Conservation (phyloP, 92 coral and sea anemone species). For the Porites rus region DNA sequence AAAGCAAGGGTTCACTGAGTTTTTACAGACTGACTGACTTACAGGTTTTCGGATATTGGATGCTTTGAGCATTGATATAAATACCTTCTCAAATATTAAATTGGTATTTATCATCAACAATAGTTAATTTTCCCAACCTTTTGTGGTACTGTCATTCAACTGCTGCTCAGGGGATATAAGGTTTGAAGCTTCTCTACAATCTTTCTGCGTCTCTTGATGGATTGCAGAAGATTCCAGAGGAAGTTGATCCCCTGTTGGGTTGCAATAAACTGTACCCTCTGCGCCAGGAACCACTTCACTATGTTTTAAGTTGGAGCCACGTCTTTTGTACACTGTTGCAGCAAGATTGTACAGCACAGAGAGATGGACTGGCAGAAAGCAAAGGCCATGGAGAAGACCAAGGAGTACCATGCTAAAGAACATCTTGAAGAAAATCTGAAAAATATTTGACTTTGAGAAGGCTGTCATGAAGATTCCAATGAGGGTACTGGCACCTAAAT, state of each 20-base stretch:
- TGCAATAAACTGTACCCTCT: neutral
- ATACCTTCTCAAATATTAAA: too few species aligned
- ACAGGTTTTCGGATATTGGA: too few species aligned
- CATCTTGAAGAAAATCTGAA: slow-evolving; percentile 72
- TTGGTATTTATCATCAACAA: too few species aligned
- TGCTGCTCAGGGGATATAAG: too few species aligned
- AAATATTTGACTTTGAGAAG: slow-evolving; percentile 58
- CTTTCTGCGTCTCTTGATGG: too few species aligned
- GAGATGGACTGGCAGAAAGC: slow-evolving; percentile 49
- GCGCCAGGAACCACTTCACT: neutral
- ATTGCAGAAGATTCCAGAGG: neutral
- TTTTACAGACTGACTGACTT: too few species aligned
- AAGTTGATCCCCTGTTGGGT: neutral
- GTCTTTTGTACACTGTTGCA: neutral
- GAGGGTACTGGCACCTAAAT: slow-evolving; percentile 50
- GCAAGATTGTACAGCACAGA: slow-evolving; percentile 14
- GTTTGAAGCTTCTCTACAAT: too few species aligned
- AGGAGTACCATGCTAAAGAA: slow-evolving; percentile 69
- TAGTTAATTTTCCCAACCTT: too few species aligned
- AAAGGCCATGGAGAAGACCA: slow-evolving; percentile 63
- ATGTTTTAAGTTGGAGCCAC: neutral
- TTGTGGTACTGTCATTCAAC: too few species aligned
- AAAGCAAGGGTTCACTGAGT: too few species aligned
- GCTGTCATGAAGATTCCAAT: slow-evolving; percentile 56
- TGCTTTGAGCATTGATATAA: too few species aligned